Percentiles rank a stretch among this genome's conserved stretches.
Conservation (phyloP, 1,140 invertebrate species). For the Drosophila bocki region DNA sequence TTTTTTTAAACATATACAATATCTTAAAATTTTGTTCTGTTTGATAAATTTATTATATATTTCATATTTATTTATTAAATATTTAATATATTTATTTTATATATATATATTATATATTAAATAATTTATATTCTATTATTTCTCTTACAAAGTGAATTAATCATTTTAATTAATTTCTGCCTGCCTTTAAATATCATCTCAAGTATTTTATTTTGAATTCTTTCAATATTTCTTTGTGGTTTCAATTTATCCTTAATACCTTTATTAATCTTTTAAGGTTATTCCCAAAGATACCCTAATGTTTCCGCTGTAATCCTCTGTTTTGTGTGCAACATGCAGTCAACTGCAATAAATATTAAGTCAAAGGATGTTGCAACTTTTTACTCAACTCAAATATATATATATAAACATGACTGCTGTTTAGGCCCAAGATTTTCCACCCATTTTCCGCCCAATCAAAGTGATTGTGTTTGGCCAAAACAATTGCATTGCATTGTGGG, state of each 20-base stretch:
- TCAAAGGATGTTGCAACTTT: conserved; percentile 43
- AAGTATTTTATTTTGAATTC: too few species aligned
- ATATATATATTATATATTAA: too few species aligned
- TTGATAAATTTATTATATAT: too few species aligned
- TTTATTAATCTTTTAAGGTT: background rate
- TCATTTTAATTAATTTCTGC: too few species aligned
- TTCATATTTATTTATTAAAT: too few species aligned
- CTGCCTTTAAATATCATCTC: too few species aligned
- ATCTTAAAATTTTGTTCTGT: too few species aligned
- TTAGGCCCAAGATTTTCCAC: background rate
- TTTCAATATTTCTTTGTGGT: too few species aligned
- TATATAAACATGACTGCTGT: background rate
- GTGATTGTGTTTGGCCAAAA: background rate
- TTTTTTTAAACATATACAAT: too few species aligned
- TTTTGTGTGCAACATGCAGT: conserved; percentile 40
- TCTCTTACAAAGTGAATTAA: too few species aligned
- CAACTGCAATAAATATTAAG: conserved; percentile 63
- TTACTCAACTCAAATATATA: conserved; percentile 15
- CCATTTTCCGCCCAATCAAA: background rate
- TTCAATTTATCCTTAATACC: background rate
- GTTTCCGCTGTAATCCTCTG: background rate
- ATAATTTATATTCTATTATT: too few species aligned
- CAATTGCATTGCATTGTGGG: conserved; percentile 23
- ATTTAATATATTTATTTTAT: too few species aligned
- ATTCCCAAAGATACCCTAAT: conserved; percentile 3